Percentiles rank a stretch among this genome's conserved stretches.
phyloP scores from a whole-genome alignment of 2,797 vertebrate species.

The Pantherophis alleghaniensis region DNA sequence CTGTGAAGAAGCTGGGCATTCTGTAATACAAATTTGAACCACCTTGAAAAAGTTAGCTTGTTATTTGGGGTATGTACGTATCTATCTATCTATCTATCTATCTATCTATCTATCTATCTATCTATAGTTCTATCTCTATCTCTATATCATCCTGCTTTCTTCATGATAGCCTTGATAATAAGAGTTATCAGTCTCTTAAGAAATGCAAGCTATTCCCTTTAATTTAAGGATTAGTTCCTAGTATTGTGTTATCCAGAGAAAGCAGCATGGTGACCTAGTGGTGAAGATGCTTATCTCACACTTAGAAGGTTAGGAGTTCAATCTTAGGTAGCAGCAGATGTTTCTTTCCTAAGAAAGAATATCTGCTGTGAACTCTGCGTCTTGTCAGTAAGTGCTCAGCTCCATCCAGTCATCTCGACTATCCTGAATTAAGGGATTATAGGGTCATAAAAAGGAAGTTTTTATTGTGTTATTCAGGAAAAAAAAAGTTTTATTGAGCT shows the following conservation, averaged over 20 bases:
- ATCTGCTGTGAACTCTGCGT: neutral
- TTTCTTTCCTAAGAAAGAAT: neutral
- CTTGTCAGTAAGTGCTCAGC: neutral
- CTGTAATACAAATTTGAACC: slow-evolving; percentile 43
- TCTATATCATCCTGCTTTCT: neutral
- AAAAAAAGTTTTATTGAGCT: neutral
- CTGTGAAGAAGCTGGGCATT: slow-evolving; percentile 24
- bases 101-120: no score
- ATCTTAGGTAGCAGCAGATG: neutral
- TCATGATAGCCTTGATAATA: neutral
- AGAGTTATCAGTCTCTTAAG: neutral
- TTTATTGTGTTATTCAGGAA: neutral
- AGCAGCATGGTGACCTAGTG: neutral
- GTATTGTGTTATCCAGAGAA: neutral
- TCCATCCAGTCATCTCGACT: neutral
- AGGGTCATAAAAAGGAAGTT: neutral
- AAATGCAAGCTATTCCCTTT: neutral
- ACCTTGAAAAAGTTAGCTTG: slow-evolving; percentile 19
- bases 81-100: no score
- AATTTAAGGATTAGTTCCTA: neutral
- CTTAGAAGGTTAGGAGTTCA: neutral
- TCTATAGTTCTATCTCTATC: no score
- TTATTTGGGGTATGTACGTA: neutral
- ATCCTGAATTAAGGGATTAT: neutral
- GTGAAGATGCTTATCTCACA: neutral